Percentiles rank a stretch among this genome's conserved stretches.
Evolutionary conservation across 2,113 vertebrate species (phyloP).

Genomic region (Porphyrio hochstetteri): DNA sequence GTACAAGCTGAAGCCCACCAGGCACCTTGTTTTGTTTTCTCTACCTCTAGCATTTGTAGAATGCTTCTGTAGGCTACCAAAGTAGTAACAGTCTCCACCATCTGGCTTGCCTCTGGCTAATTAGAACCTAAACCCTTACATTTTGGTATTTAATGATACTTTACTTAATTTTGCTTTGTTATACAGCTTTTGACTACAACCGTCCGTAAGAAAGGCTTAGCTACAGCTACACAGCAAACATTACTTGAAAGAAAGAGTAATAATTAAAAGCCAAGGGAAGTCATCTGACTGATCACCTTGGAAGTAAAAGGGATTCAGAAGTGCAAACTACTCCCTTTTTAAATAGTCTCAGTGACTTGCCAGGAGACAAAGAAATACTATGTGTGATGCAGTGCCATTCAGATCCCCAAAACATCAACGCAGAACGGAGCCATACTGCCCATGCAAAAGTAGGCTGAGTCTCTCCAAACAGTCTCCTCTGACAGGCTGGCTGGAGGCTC

Average conservation of each 20-base stretch:
- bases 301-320: background rate
- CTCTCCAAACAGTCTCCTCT: background rate
- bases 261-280: background rate
- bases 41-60: background rate
- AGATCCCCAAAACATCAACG: background rate
- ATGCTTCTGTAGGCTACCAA: background rate
- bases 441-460: background rate
- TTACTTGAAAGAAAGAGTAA: background rate
- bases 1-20: background rate
- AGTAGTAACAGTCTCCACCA: background rate
- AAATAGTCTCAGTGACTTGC: background rate
- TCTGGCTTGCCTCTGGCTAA: background rate
- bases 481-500: background rate
- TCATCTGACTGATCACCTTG: background rate
- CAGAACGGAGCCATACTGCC: accelerated
- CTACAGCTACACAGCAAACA: background rate
- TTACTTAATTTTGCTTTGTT: background rate
- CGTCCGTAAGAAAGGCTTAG: background rate
- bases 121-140: background rate
- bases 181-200: background rate
- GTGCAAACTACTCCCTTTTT: background rate
- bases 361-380: background rate
- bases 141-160: background rate
- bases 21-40: accelerated
- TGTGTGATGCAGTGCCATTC: background rate